Base-by-base conservation (phyloP, 2,797 vertebrate species). In the Streptopelia turtur region DNA sequence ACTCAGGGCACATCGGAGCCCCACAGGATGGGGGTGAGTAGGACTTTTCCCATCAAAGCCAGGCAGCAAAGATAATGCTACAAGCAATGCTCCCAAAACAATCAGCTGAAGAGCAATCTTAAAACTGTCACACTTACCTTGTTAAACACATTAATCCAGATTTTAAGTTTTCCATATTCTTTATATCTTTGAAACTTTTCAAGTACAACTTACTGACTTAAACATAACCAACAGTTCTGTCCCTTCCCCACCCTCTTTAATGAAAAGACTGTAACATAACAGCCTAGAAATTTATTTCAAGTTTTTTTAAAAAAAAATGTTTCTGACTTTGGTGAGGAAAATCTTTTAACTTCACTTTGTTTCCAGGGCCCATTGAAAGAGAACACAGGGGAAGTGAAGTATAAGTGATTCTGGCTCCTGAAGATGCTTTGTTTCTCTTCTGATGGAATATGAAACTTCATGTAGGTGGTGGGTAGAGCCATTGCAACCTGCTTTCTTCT, bases 381-480 rank as follows among this genome's bases (percentile, higher is more conserved):
- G 65, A 97, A 93, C 30, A 64, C 85, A 75, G 55, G 86, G 81
- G 87, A 97, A 95, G 91, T 91, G 87, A 96, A 95, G 91, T 88
- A 94, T 91, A 87, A 97, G 83, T 77, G 95, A 97, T 97, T 96
- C 70, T 94, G 92, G 87, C 83, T 97, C 90, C 95, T 24, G 7
- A 74, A 92, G 57, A 56, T 50, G 96, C 96, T 97, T 98, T 98
- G 95, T 98, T 97, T 97, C 94, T 93, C 81, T 90, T 63, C 88
- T 95, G 96, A 96, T 96, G 85, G 96, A 97, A 94, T 88, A 84
- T 71, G 96, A 97, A 96, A 96, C 94, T 89, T 53, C 79, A 94
- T 83, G 98, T 98, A 88, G 98, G 97, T 97, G 98, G 98, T 97
- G 96, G 98, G 97, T 87, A 97, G 97, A 80, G 52, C 94, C 90